phyloP scores from a whole-genome alignment of 2,888 invertebrate species.

The Oscheius sp. region DNA sequence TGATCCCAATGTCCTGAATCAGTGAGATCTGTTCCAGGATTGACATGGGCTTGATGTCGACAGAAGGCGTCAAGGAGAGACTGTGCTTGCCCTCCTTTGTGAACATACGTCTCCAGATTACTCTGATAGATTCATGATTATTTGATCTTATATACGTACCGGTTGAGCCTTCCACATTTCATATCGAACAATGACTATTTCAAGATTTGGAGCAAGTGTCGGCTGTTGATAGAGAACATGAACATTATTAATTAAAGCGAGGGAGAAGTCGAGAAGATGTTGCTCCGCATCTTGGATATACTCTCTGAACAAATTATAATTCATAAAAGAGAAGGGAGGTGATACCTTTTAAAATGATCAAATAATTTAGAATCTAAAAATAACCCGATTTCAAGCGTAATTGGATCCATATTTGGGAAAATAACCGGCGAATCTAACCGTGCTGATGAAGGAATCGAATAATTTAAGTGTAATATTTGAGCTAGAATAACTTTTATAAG shows the following conservation, averaged over 20 bases:
- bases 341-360: conserved; percentile 65
- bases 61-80: conserved; percentile 68
- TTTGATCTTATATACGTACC: conserved; percentile 36
- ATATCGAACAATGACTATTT: conserved; percentile 68
- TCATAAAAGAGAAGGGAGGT: background rate
- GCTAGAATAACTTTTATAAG: conserved; percentile 41
- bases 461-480: conserved; percentile 59
- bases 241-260: conserved; percentile 70
- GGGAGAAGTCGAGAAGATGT: conserved; percentile 68
- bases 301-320: conserved; percentile 36
- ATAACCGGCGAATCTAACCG: conserved; percentile 67
- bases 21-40: conserved; percentile 68
- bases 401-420: conserved; percentile 69
- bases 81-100: conserved; percentile 70
- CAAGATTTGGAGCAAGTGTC: conserved; percentile 65
- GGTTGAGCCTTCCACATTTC: conserved; percentile 70
- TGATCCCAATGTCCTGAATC: conserved; percentile 70
- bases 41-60: conserved; percentile 66
- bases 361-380: conserved; percentile 68
- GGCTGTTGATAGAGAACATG: conserved; percentile 68
- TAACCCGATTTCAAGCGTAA: conserved; percentile 68
- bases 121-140: conserved; percentile 39
- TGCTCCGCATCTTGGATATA: conserved; percentile 66
- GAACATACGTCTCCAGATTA: conserved; percentile 58
- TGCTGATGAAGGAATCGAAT: conserved; percentile 66